Evolutionary conservation across 92 coral and sea anemone species (phyloP).

Genomic region (Zoanthus sansibaricus): DNA sequence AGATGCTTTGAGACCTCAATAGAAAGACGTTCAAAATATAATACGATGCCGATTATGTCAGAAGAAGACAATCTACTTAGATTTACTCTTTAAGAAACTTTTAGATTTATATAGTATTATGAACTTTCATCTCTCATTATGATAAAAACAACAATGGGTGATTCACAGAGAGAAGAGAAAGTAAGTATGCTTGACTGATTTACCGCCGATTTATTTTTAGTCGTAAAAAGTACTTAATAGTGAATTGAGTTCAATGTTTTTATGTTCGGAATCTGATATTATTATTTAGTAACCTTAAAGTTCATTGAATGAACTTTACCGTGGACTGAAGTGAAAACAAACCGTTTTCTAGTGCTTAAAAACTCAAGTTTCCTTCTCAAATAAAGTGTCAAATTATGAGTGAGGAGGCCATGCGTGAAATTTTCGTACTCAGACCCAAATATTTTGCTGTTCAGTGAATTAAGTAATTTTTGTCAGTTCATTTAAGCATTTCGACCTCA

Average conservation of each 20-base stretch:
- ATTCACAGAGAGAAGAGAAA: constrained; percentile 67
- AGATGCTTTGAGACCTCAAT: constrained; percentile 25
- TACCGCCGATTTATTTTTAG: too few relatives aligned
- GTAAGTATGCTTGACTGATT: constrained; percentile 31
- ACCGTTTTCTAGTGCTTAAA: neutral
- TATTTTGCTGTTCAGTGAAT: neutral
- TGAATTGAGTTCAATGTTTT: too few relatives aligned
- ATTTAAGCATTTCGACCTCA: constrained; percentile 6
- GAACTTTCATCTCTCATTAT: constrained; percentile 32
- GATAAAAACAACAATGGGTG: constrained; percentile 72
- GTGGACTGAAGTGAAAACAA: neutral
- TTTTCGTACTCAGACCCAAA: neutral
- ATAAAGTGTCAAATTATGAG: neutral
- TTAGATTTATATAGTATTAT: constrained; percentile 8
- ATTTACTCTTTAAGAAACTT: neutral
- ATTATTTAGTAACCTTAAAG: neutral
- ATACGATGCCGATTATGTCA: constrained; percentile 15
- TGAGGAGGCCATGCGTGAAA: constrained; percentile 22
- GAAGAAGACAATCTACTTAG: neutral
- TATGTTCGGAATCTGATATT: neutral
- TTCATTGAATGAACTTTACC: constrained; percentile 21
- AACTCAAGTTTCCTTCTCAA: neutral
- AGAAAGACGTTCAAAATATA: constrained; percentile 9
- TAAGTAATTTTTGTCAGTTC: constrained; percentile 11
- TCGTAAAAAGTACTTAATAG: neutral